Evolutionary conservation across 2,888 invertebrate species (phyloP), one percentile per base, ranked within the genome.

Genomic region (Aspidiotus rigidus): DNA sequence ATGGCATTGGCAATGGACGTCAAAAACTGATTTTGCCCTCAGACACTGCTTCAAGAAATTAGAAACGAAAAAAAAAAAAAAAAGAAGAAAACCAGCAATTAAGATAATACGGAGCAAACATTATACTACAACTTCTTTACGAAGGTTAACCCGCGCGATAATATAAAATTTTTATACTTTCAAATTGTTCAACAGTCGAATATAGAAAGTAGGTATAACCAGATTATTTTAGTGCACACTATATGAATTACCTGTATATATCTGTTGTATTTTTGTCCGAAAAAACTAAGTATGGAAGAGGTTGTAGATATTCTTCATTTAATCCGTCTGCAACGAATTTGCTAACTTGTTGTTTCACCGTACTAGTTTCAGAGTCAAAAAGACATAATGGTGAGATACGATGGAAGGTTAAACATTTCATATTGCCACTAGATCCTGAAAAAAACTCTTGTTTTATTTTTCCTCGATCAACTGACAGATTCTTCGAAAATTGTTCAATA

Each of bases 381-480:
- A 72, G 10, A 10, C 57, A 63, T 13, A 40, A 66, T 17, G 67
- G 49, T 60, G 70, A 69, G 13, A 72, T 64, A 56, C 67, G 70
- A 13, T 71, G 13, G 15, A 64, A 62, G 0, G 71, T 70, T 15
- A 70, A 44, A 53, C 70, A 70, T 39, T 42, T 72, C 53, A 72
- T 57, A 57, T 72, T 70, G 40, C 71, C 72, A 10, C 63, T 59
- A 2, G 71, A 59, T 44, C 72, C 72, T 72, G 28, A n/a, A 53
- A 41, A 40, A 40, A 13, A 40, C 9, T n/a, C 3, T 10, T 15
- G 2, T 13, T 57, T 3, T 16, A 15, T 16, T 57, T n/a, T 3
- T 6, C 16, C n/a, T 2, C 3, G 17, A 57, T 60, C 28, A 28
- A 70, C 40, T 49, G 49, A 28, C 5, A 28, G 28, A 28, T 5